Base-by-base conservation (phyloP, 1,140 invertebrate genomes). In the Leptinotarsa texana region DNA sequence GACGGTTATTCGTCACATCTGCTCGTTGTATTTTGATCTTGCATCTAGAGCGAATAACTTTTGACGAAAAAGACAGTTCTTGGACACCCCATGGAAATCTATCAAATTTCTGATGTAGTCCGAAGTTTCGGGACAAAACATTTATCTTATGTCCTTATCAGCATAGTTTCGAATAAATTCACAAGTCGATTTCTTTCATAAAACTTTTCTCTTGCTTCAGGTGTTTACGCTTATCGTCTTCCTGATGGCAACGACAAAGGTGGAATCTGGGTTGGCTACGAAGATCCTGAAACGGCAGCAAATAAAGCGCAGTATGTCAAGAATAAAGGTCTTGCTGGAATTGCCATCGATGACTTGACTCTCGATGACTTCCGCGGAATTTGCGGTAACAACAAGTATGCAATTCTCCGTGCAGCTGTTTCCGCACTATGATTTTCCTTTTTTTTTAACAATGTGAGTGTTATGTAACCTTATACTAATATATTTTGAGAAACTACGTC, bases 221-320 rank as follows among this genome's bases (percentile, higher is more conserved):
- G 93, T 47, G 90, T 89, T 61, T 95, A 95, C 77, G 93, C 92
- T 1, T 94, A 90, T 85, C 89, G 91, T 78, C 82, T 91, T 0
- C 91, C 92, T 75, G 91, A 93, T 74, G 88, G 91, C 33, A 90
- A 86, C n/a, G 90, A 88, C 6, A 88, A 92, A 21, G 90, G 90
- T 8, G 92, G 95, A 13, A 88, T 96, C 47, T 98, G 96, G 96
- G 92, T 96, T 1, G 92, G 92, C 57, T 98, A 94, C 82, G 96
- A 98, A 82, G 94, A 98, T 83, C 90, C 92, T 0, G 92, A 95
- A 67, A 95, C 93, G 1, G 92, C 95, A 66, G 91, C 90, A 42
- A 90, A 92, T 73, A 98, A 98, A 83, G 94, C 94, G 1, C 83
- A 88, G 1, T 96, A 92, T 80, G 92, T 90, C 22, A 92, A 92